Evolutionary conservation across 1,140 invertebrate species (phyloP).

Genomic region (Drosophila ercepeae): DNA sequence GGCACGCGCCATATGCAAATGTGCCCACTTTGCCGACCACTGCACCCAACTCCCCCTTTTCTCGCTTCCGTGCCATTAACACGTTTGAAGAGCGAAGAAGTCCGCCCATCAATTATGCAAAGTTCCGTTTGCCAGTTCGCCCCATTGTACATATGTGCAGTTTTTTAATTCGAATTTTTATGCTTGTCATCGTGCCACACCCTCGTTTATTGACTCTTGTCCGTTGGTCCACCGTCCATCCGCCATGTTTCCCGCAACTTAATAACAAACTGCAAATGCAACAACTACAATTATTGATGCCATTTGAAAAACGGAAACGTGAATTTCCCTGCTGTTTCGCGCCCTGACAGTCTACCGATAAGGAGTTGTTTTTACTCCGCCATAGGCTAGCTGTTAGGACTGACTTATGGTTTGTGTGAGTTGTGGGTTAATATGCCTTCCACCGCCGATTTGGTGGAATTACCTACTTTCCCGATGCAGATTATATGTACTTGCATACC

Average conservation of each 20-base stretch:
- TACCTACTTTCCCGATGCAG: slow-evolving; percentile 27
- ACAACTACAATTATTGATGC: slow-evolving; percentile 46
- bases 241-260: slow-evolving; percentile 64
- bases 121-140: slow-evolving; percentile 56
- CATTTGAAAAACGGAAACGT: slow-evolving; percentile 59
- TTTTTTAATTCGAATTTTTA: slow-evolving; percentile 62
- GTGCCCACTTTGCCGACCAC: slow-evolving; percentile 27
- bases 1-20: slow-evolving; percentile 77
- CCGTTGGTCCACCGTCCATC: slow-evolving; percentile 47
- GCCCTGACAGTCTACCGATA: neutral
- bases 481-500: slow-evolving; percentile 4
- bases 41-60: slow-evolving; percentile 26
- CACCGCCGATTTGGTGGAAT: slow-evolving; percentile 34
- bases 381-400: slow-evolving; percentile 59
- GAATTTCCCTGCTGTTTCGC: slow-evolving; percentile 24
- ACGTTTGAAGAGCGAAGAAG: slow-evolving; percentile 46
- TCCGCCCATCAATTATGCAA: slow-evolving; percentile 70
- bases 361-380: slow-evolving; percentile 13
- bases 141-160: slow-evolving; percentile 37
- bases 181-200: slow-evolving; percentile 63
- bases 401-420: slow-evolving; percentile 17
- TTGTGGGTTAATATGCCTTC: slow-evolving; percentile 55
- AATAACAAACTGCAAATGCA: slow-evolving; percentile 54
- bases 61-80: slow-evolving; percentile 75
- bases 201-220: slow-evolving; percentile 52